Base-by-base conservation (phyloP, 2,888 invertebrate species). In the Cheilosia impressa region DNA sequence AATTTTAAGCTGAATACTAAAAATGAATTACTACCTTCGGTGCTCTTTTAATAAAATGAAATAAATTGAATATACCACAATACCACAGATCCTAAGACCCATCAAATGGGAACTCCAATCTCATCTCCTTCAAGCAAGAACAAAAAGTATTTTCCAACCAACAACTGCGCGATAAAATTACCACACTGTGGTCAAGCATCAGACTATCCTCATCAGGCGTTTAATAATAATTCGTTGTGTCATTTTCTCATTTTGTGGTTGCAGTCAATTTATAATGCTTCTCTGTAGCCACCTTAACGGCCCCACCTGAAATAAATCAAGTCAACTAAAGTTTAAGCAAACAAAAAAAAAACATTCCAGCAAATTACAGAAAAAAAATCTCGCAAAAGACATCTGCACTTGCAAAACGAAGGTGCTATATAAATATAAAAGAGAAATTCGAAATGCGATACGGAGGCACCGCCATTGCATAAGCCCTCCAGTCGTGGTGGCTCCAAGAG, bases 341-440 rank as follows among this genome's bases (percentile, higher is more conserved):
- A 24, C 1, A 24, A 27, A 10, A 52, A 47, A 15, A 72, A 27
- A 66, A 52, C 9, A 17, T 17, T 45, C n/a, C 6, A 45, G 38
- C 38, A 45, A 45, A 7, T 50, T 10, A 22, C 17, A 41, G 50
- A 2, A 41, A 65, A 65, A 22, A 17, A 52, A 71, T 63, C 22
- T 13, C 57, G 58, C 62, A 71, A 55, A 75, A 6, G 19, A 34
- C 50, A 73, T 60, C 65, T 53, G 65, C 31, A n/a, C 53, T 47
- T 38, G 10, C 45, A 22, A 15, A 22, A 52, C 55, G 19, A 52
- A 79, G 71, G 69, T 80, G 75, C 66, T 47, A 82, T 71, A 73
- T 63, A 63, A 31, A 72, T 66, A 83, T 72, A 83, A 71, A 75
- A 84, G 84, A 84, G 84, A 84, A 84, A 84, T 71, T 76, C 80